These are phyloP conservation scores for Merluccius polli DNA, from an alignment of 2,797 vertebrate genomes.

Conservation along the genomic window DNA sequence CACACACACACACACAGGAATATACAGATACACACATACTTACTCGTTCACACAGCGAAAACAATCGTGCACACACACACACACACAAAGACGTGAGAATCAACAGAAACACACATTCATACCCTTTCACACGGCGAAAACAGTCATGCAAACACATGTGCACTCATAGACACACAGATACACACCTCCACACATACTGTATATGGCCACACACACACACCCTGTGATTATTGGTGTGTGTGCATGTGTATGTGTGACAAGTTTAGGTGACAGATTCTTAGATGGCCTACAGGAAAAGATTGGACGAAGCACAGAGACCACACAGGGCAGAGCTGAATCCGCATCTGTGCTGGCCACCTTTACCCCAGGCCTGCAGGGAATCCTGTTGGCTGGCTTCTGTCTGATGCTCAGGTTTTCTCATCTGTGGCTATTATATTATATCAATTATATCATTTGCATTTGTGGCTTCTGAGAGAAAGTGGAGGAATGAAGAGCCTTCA, in stretches of 20 bases:
- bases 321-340: not conserved
- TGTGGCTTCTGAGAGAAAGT: not conserved
- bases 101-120: no score
- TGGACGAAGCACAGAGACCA: not conserved
- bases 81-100: not conserved
- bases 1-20: not conserved
- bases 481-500: not conserved
- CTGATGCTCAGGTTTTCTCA: not conserved
- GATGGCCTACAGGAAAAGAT: not conserved
- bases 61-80: not conserved
- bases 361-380: not conserved
- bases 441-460: not conserved
- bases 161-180: not conserved
- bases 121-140: no score
- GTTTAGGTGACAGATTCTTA: not conserved
- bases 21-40: not conserved
- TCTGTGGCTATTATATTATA: not conserved
- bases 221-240: not conserved
- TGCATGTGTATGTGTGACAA: not conserved
- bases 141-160: no score
- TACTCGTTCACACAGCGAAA: not conserved
- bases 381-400: not conserved
- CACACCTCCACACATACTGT: no score
- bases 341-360: not conserved
- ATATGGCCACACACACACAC: not conserved